Conservation (phyloP, 2,888 invertebrate species). For the Girardia tigrina region DNA sequence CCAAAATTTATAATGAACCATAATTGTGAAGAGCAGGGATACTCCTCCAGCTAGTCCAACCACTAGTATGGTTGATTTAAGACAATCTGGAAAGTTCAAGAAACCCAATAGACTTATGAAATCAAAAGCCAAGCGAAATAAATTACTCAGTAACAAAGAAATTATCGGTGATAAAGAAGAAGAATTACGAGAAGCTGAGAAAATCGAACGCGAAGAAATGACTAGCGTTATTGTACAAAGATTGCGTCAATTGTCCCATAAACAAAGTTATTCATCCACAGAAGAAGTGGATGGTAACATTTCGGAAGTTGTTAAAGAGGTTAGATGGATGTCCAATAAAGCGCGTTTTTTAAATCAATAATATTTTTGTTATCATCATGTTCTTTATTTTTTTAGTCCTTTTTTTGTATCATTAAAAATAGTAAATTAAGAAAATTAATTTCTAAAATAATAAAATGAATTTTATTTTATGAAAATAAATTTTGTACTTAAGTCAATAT, state of each 20-base stretch:
- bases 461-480: too few relatives aligned
- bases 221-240: background rate
- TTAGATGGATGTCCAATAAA: background rate
- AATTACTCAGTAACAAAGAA: background rate
- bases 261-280: background rate
- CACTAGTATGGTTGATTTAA: background rate
- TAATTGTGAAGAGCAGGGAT: background rate
- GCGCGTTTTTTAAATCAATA: too few relatives aligned
- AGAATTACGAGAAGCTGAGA: slow-evolving; percentile 24
- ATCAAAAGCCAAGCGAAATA: slow-evolving; percentile 2
- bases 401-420: too few relatives aligned
- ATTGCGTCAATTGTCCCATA: slow-evolving; percentile 27
- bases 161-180: slow-evolving; percentile 2
- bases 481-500: too few relatives aligned
- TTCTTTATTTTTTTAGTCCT: too few relatives aligned
- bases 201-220: slow-evolving; percentile 29
- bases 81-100: background rate
- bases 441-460: too few relatives aligned
- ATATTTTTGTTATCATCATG: too few relatives aligned
- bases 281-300: background rate
- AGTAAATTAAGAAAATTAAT: too few relatives aligned
- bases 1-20: too few relatives aligned
- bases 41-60: slow-evolving; percentile 9
- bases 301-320: background rate
- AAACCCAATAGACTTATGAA: background rate